Evolutionary conservation across 2,113 vertebrate species (phyloP).

Genomic region (Vicugna pacos): DNA sequence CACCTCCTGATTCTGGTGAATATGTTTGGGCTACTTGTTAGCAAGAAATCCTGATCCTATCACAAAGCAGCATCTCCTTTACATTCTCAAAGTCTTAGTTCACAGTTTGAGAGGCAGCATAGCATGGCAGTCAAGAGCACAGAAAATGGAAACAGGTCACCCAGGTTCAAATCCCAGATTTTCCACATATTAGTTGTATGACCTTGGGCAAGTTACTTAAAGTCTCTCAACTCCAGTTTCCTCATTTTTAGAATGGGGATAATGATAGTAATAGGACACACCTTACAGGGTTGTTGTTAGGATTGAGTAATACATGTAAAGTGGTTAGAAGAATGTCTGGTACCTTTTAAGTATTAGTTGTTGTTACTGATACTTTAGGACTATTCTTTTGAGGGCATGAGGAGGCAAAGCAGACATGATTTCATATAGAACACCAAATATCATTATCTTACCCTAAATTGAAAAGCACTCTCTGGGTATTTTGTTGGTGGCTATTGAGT

Average conservation of each 20-base stretch:
- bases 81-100: background rate
- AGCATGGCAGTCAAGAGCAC: background rate
- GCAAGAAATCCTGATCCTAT: background rate
- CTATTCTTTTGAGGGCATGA: background rate
- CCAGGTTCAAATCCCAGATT: background rate
- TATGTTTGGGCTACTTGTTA: background rate
- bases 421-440: slow-evolving; percentile 1
- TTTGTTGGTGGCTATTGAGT: background rate
- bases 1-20: background rate
- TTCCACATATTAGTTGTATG: background rate
- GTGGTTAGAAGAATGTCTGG: background rate
- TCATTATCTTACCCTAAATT: slow-evolving; percentile 7
- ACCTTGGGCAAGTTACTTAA: background rate
- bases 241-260: background rate
- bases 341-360: background rate
- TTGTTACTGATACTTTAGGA: background rate
- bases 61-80: background rate
- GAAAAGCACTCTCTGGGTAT: background rate
- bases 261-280: background rate
- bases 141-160: background rate
- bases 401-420: background rate
- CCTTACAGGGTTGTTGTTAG: background rate
- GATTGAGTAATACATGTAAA: background rate
- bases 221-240: background rate
- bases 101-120: background rate